Evolutionary conservation across 2,113 vertebrate species (phyloP).

Genomic region (Turnix velox): DNA sequence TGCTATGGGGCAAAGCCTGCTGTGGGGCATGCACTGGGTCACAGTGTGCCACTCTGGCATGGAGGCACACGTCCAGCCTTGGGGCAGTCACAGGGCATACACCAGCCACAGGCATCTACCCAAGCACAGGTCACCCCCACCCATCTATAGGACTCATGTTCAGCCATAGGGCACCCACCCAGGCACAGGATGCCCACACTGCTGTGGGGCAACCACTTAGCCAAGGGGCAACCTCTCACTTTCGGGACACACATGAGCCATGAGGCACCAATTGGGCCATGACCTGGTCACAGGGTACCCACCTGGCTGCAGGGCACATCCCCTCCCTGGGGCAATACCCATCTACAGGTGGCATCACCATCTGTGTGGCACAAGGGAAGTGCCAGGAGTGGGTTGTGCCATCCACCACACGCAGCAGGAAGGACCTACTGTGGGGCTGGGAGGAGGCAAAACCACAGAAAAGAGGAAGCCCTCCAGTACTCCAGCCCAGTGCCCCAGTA

Average conservation of each 20-base stretch:
- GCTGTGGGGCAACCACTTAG: background rate
- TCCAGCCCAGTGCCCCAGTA: background rate
- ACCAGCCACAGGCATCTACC: background rate
- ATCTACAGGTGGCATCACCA: rapidly evolving
- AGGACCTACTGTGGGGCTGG: background rate
- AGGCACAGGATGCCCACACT: too few species aligned
- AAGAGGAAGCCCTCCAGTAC: conserved; percentile 6
- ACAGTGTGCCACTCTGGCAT: too few species aligned
- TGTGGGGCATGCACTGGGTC: rapidly evolving
- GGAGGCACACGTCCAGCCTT: too few species aligned
- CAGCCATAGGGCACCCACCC: background rate
- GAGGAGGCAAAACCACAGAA: background rate
- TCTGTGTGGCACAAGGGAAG: background rate
- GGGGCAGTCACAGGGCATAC: background rate
- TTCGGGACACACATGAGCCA: too few species aligned
- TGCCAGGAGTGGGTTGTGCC: background rate
- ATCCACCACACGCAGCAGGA: background rate
- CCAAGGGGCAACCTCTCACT: background rate
- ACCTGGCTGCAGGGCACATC: background rate
- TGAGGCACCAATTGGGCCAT: background rate
- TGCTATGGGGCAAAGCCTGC: rapidly evolving
- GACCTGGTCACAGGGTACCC: background rate
- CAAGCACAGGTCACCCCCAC: rapidly evolving
- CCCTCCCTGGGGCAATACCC: rapidly evolving
- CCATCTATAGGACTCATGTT: background rate